Conservation (phyloP, 2,113 vertebrate species). For the Pseudorectes ferrugineus region DNA sequence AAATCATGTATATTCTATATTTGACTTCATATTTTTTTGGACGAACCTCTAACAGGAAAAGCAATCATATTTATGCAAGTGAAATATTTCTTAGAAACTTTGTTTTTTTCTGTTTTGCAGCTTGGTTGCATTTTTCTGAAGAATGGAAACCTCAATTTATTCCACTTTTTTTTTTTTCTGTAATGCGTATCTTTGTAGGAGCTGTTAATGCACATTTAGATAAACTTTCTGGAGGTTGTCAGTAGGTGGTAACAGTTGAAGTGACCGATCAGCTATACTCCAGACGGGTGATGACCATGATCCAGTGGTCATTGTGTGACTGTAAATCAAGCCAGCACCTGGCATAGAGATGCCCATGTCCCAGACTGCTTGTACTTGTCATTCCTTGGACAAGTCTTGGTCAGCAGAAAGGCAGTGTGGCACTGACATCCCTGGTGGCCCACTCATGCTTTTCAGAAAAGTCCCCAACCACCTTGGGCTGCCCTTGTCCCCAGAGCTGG, state of each 20-base stretch:
- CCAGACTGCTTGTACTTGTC: background rate
- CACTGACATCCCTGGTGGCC: background rate
- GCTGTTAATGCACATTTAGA: background rate
- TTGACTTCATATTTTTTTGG: background rate
- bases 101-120: background rate
- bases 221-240: background rate
- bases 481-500: background rate
- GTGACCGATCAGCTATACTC: background rate
- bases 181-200: fast-evolving
- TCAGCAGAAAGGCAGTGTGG: background rate
- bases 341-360: fast-evolving
- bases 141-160: background rate
- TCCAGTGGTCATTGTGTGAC: background rate
- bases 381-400: background rate
- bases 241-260: background rate
- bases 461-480: background rate
- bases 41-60: background rate
- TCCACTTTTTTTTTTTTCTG: background rate
- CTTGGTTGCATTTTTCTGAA: background rate
- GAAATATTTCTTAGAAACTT: background rate
- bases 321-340: background rate
- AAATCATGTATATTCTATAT: background rate
- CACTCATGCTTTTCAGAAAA: background rate
- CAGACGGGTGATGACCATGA: fast-evolving
- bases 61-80: background rate